Base-by-base conservation (phyloP, 2,797 vertebrate species). In the Psittacula echo region DNA sequence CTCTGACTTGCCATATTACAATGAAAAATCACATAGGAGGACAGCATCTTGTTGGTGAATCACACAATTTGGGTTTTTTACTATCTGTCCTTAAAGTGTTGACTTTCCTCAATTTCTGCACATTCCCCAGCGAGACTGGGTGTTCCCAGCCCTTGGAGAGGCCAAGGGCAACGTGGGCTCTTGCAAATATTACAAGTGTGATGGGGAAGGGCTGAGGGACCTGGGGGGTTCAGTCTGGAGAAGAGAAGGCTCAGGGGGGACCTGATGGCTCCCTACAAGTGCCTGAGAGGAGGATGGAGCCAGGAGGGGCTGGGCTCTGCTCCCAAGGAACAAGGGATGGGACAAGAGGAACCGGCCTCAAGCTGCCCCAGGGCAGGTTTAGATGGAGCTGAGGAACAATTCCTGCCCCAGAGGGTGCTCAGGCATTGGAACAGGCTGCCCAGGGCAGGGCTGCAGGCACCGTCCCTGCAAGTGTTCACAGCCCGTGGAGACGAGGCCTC, bases 1-100 rank as follows among this genome's bases (percentile, higher is more conserved):
- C 56, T 23, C n/a, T 11, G 56, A 58, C 22, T 24, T 60, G 66
- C 79, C 30, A 6, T 9, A 6, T 13, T 4, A 1, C 0, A 0
- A 4, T 5, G 39, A 21, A 29, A 75, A 87, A 23, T 13, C 26
- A 7, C 30, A 21, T 2, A 0, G 44, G 34, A 8, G 73, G 48
- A 68, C 58, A 14, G 22, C 16, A 0, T 6, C n/a, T 10, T 23
- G 32, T 15, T 4, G 1, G 7, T 11, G 41, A 75, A 72, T 34
- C 5, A 0, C 56, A 72, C 23, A 51, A 27, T 19, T 0, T 41
- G 19, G 44, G 37, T 22, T 37, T 60, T n/a, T 17, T 5, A 37
- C 6, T 19, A 15, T 62, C 67, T 81, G 21, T 27, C 15, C 13
- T 67, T 37, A 10, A 90, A 85, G 10, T 22, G 17, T 3, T 23